These are phyloP conservation scores for Isoperla grammatica DNA, from an alignment of 2,888 invertebrate species.

Conservation along the genomic window DNA sequence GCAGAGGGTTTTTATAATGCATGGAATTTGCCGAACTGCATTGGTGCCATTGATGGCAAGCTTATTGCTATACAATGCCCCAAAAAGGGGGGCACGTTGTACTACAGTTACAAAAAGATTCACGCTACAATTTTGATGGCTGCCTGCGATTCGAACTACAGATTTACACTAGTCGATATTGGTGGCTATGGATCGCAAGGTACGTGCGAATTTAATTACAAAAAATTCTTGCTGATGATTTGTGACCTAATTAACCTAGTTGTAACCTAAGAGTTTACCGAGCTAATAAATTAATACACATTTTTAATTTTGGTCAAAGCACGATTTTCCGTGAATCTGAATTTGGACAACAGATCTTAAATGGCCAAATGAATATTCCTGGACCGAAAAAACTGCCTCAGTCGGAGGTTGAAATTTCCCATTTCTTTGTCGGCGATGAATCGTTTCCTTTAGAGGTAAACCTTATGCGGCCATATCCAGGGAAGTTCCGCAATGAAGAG, in stretches of 20 bases:
- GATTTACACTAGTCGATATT: constrained; percentile 11
- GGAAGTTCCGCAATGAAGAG: constrained; percentile 31
- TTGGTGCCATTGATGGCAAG: constrained; percentile 38
- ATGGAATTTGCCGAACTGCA: constrained; percentile 36
- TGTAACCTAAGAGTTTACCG: too few relatives aligned
- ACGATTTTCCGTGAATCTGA: not conserved
- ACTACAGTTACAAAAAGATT: constrained; percentile 36
- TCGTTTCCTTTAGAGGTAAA: constrained; percentile 34
- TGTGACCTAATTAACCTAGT: too few relatives aligned
- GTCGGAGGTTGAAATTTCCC: constrained; percentile 31
- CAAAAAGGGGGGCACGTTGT: constrained; percentile 33
- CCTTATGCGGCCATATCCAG: constrained; percentile 30
- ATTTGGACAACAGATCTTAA: constrained; percentile 17
- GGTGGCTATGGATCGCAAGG: constrained; percentile 13
- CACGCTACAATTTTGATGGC: constrained; percentile 21
- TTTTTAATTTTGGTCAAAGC: too few relatives aligned
- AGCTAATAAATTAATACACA: too few relatives aligned
- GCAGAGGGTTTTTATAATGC: constrained; percentile 35
- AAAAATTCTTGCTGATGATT: too few relatives aligned
- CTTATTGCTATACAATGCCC: constrained; percentile 37
- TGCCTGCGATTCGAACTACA: constrained; percentile 18
- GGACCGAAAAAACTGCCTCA: constrained; percentile 31
- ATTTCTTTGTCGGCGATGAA: constrained; percentile 37
- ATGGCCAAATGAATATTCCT: not conserved
- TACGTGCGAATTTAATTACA: too few relatives aligned